Evolutionary conservation across 2,888 invertebrate genomes (phyloP), one percentile per base, ranked within the genome.

Genomic region (Drosophila peninsularis): DNA sequence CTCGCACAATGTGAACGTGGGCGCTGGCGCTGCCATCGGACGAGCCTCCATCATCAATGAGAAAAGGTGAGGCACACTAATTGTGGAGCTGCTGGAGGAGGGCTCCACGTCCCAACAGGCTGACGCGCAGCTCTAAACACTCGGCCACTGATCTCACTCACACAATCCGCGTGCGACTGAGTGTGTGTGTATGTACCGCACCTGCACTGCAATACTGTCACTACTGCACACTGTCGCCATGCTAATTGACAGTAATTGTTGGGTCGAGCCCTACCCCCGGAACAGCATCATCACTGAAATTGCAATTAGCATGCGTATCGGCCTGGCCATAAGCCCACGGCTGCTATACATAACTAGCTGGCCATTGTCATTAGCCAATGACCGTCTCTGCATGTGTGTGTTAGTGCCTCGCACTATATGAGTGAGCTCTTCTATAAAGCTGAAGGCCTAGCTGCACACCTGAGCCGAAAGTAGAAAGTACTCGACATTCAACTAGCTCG

Each of bases 21-120:
- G 39, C 57, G 76, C 64, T 10, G 36, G 45, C 11, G 39, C 9
- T 7, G 50, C 52, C 42, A 68, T 84, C 62, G 87, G 90, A 36
- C 90, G 92, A 45, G 86, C 87, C 66, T 86, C 90, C 56, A 81
- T 91, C 50, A 67, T 90, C 63, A 90, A 87, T 78, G 92, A 92
- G 70, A 91, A 92, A 75, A 92, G 92, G 92, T 92, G 92, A 92
- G 92, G 90, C 70, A 91, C 90, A 68, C 82, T 89, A 60, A 74
- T 85, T 65, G 85, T 89, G 77, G 77, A 88, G 63, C 83, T 90
- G 80, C 82, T 90, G 76, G 84, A 90, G 70, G 88, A 90, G 75
- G 81, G 80, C 55, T 82, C 88, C 47, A 81, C 80, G 27, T 44
- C 89, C 75, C 75, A 69, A 45, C 71, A 76, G 60, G 76, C 76